Percentiles rank a stretch among this genome's conserved stretches.
Conservation (phyloP, 2,888 invertebrate species). For the Oligia latruncula region DNA sequence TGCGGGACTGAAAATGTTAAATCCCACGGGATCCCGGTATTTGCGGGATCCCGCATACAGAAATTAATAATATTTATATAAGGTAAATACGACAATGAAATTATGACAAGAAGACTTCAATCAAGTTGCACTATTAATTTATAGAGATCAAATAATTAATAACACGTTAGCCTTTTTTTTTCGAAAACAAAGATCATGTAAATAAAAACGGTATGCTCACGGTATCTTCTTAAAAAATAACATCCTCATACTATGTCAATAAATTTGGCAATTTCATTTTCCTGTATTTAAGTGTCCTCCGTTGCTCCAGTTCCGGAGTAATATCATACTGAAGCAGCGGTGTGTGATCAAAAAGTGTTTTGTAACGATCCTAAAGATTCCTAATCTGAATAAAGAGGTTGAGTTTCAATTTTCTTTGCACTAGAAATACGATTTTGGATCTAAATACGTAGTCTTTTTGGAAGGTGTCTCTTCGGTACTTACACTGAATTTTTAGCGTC, state of each 20-base stretch:
- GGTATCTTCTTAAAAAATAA: not conserved
- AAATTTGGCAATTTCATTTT: slow-evolving; percentile 24
- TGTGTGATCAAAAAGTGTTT: slow-evolving; percentile 52
- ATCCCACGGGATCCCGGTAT: not conserved
- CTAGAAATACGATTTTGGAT: not conserved
- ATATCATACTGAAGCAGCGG: slow-evolving; percentile 11
- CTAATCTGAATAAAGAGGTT: slow-evolving; percentile 35
- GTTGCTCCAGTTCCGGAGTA: slow-evolving; percentile 31
- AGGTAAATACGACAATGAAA: too few species aligned
- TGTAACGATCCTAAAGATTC: not conserved
- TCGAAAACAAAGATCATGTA: not conserved
- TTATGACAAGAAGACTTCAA: not conserved
- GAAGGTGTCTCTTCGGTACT: not conserved
- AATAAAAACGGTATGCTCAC: too few species aligned
- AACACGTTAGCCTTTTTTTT: not conserved
- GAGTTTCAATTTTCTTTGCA: slow-evolving; percentile 10
- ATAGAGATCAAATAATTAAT: not conserved
- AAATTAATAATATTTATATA: not conserved
- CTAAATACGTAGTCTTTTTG: not conserved
- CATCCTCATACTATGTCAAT: slow-evolving; percentile 2
- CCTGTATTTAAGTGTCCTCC: slow-evolving; percentile 4
- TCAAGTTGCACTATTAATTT: not conserved
- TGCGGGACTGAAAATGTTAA: not conserved
- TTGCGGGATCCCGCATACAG: not conserved
- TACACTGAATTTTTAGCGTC: not conserved